A percentile compares a stretch with the other conserved stretches of the same genome.
Conservation (phyloP, 2,888 invertebrate species). For the Harpalus rubripes region DNA sequence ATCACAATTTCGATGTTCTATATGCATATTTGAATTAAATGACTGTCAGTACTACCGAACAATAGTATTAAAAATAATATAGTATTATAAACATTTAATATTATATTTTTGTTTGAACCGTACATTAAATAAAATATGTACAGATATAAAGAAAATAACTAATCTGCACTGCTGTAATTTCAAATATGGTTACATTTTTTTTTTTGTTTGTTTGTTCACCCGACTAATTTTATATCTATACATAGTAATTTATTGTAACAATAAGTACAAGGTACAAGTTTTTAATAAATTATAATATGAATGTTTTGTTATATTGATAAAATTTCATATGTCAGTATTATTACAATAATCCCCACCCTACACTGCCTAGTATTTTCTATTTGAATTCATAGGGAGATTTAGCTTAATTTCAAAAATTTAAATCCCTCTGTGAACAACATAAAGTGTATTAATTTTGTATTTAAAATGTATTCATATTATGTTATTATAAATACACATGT, state of each 20-base stretch:
- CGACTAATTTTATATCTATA: conserved; percentile 29
- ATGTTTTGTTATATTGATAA: neutral
- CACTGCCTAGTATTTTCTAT: conserved; percentile 31
- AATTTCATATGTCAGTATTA: neutral
- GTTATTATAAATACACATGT: conserved; percentile 45
- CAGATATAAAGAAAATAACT: neutral
- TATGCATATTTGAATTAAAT: no score
- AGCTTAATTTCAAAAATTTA: neutral
- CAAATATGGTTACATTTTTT: neutral
- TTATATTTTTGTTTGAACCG: conserved; percentile 4
- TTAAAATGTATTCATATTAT: conserved; percentile 37
- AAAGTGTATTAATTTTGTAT: conserved; percentile 28
- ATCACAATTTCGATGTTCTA: no score
- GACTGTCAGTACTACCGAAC: neutral
- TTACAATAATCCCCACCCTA: conserved; percentile 10
- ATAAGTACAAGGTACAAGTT: conserved; percentile 43
- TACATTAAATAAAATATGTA: conserved; percentile 5
- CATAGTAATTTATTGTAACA: conserved; percentile 42
- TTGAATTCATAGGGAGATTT: conserved; percentile 10
- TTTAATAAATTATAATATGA: conserved; percentile 24
- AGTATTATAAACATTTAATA: conserved; percentile 7
- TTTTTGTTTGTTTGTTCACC: neutral
- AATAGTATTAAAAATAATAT: neutral
- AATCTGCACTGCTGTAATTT: conserved; percentile 17
- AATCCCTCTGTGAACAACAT: conserved; percentile 15